These are phyloP conservation scores for Limnephilus marmoratus DNA, from an alignment of 2,888 invertebrate genomes.

Conservation along the genomic window DNA sequence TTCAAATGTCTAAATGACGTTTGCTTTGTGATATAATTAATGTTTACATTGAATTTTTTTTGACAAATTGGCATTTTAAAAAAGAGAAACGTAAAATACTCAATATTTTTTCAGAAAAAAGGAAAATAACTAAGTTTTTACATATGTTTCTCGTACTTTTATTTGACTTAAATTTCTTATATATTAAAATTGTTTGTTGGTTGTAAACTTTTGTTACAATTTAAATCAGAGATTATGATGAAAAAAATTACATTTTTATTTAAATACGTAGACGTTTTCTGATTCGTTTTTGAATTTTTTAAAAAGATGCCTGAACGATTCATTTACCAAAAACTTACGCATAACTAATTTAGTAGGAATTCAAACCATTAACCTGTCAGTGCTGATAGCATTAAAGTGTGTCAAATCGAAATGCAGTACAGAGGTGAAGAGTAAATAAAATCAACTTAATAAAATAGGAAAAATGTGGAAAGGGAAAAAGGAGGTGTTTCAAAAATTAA, in stretches of 20 bases:
- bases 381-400: conserved; percentile 13
- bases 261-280: background rate
- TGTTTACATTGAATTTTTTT: too few relatives aligned
- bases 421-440: conserved; percentile 34
- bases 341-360: background rate
- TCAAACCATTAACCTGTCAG: background rate
- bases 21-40: too few relatives aligned
- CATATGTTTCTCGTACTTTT: too few relatives aligned
- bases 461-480: conserved; percentile 27
- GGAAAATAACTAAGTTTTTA: too few relatives aligned
- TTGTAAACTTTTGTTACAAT: too few relatives aligned
- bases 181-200: too few relatives aligned
- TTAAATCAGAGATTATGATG: background rate
- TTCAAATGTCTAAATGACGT: too few relatives aligned
- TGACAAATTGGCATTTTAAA: too few relatives aligned
- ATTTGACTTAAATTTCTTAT: too few relatives aligned
- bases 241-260: background rate
- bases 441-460: conserved; percentile 8
- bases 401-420: conserved; percentile 49
- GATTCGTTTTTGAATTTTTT: background rate
- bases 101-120: too few relatives aligned
- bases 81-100: too few relatives aligned
- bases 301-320: background rate
- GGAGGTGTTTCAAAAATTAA: conserved; percentile 3
- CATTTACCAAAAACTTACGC: background rate